These are phyloP conservation scores for Nomada lathburiana DNA, from an alignment of 2,888 invertebrate genomes.

Conservation along the genomic window DNA sequence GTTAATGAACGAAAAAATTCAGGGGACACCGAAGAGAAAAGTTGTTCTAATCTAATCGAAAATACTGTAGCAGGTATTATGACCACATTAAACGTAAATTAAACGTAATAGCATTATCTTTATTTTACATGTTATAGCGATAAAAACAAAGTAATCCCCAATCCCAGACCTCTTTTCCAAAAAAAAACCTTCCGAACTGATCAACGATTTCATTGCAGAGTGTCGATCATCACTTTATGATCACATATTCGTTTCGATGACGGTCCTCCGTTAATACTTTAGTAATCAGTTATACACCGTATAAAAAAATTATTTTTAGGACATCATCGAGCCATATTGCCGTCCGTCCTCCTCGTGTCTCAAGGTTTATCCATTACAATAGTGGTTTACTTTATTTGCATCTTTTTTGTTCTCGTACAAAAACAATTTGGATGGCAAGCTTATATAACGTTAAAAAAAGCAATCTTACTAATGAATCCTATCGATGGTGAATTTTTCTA, in stretches of 20 bases:
- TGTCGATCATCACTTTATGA: slow-evolving; percentile 48
- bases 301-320: slow-evolving; percentile 55
- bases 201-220: slow-evolving; percentile 38
- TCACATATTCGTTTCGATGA: slow-evolving; percentile 28
- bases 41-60: slow-evolving; percentile 81
- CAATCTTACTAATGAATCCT: neutral
- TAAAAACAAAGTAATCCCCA: slow-evolving; percentile 72
- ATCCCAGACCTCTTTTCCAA: slow-evolving; percentile 39
- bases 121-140: slow-evolving; percentile 76
- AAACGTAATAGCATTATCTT: slow-evolving; percentile 75
- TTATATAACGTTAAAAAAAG: neutral
- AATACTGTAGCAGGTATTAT: slow-evolving; percentile 84
- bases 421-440: slow-evolving; percentile 17
- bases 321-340: slow-evolving; percentile 47
- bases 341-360: slow-evolving; percentile 21
- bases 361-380: slow-evolving; percentile 36
- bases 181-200: slow-evolving; percentile 18
- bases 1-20: slow-evolving; percentile 20
- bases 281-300: slow-evolving; percentile 36
- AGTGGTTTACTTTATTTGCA: slow-evolving; percentile 21
- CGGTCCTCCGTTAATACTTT: slow-evolving; percentile 37
- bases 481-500: neutral
- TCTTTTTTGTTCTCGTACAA: slow-evolving; percentile 1
- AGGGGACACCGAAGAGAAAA: slow-evolving; percentile 69
- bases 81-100: slow-evolving; percentile 80